Evolutionary conservation across 2,888 invertebrate genomes (phyloP).

Genomic region (Epiblema foenella): DNA sequence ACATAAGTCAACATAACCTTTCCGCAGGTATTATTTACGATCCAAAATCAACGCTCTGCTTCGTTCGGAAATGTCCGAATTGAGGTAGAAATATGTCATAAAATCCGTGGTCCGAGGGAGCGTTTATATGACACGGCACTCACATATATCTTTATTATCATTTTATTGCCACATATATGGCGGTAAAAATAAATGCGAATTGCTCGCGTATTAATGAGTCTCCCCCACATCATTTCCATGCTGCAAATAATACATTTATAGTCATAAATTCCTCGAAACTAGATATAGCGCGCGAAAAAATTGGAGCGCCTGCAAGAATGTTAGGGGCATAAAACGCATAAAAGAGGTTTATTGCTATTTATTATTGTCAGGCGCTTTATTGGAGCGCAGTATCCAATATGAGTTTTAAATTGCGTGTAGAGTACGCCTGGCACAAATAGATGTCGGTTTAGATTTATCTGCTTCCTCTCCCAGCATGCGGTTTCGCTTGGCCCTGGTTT

Average conservation of each 20-base stretch:
- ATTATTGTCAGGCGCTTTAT: slow-evolving; percentile 59
- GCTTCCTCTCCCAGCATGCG: slow-evolving; percentile 18
- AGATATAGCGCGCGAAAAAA: slow-evolving; percentile 46
- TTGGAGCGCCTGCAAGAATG: slow-evolving; percentile 58
- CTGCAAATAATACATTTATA: neutral
- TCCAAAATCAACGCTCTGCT: slow-evolving; percentile 47
- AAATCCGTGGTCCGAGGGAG: slow-evolving; percentile 58
- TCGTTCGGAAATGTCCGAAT: slow-evolving; percentile 49
- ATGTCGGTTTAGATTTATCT: slow-evolving; percentile 42
- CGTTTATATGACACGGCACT: slow-evolving; percentile 58
- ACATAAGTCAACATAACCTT: slow-evolving; percentile 10
- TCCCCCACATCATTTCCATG: slow-evolving; percentile 29
- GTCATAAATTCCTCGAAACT: slow-evolving; percentile 44
- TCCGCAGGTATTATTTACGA: slow-evolving; percentile 33
- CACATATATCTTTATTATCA: slow-evolving; percentile 68
- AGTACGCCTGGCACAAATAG: slow-evolving; percentile 45
- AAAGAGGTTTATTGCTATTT: slow-evolving; percentile 55
- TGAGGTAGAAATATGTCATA: slow-evolving; percentile 61
- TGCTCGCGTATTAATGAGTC: slow-evolving; percentile 69
- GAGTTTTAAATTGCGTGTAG: slow-evolving; percentile 44
- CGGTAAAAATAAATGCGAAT: slow-evolving; percentile 63
- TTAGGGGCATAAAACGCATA: slow-evolving; percentile 55
- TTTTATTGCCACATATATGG: slow-evolving; percentile 68
- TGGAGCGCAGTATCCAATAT: slow-evolving; percentile 40
- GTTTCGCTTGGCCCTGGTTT: slow-evolving; percentile 46